A percentile compares a stretch with the other conserved stretches of the same genome.
phyloP scores from a whole-genome alignment of 2,888 invertebrate species.

The Epiblema foenella region DNA sequence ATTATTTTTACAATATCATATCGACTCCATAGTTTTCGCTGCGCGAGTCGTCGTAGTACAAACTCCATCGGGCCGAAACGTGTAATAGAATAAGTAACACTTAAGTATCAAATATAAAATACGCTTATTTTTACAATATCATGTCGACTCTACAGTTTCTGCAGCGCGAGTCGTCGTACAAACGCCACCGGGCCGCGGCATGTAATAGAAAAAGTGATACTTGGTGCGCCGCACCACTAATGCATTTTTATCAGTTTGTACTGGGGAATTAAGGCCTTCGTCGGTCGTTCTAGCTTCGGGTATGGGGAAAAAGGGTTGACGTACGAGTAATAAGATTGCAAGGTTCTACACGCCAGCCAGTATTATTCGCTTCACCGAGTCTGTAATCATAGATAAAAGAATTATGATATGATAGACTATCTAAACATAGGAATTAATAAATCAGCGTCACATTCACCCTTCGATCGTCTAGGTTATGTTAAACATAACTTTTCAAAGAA shows the following conservation, averaged over 20 bases:
- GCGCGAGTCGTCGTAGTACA: conserved; percentile 55
- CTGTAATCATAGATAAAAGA: too few relatives aligned
- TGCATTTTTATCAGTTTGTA: conserved; percentile 61
- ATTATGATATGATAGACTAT: too few relatives aligned
- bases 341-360: too few relatives aligned
- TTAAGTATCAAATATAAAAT: too few relatives aligned
- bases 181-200: conserved; percentile 57
- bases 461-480: too few relatives aligned
- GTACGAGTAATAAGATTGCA: not conserved
- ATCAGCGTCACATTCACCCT: too few relatives aligned
- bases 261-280: conserved; percentile 25
- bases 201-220: conserved; percentile 82
- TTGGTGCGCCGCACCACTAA: conserved; percentile 72
- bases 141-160: conserved; percentile 46
- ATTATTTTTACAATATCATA: not conserved
- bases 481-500: too few relatives aligned
- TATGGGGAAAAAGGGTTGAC: not conserved
- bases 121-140: not conserved
- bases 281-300: not conserved
- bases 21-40: conserved; percentile 47
- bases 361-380: too few relatives aligned
- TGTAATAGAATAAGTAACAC: conserved; percentile 77
- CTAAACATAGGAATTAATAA: too few relatives aligned
- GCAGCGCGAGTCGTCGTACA: conserved; percentile 54
- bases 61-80: conserved; percentile 57